phyloP scores from a whole-genome alignment of 2,113 vertebrate species.

The Peucedramus taeniatus region DNA sequence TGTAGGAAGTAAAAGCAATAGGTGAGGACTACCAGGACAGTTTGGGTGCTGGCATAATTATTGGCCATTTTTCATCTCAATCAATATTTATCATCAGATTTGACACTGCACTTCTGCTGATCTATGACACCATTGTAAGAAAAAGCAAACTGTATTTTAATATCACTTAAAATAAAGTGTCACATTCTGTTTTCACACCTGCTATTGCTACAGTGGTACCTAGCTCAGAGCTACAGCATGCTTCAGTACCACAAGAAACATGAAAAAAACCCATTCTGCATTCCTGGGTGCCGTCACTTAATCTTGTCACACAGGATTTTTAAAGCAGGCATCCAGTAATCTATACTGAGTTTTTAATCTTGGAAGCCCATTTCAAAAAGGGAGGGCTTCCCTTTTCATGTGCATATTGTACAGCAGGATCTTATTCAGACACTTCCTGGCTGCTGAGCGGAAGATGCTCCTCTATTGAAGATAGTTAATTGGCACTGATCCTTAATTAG shows the following conservation, averaged over 20 bases:
- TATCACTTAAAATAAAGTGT: not conserved
- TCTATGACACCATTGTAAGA: not conserved
- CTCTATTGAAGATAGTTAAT: slow-evolving; percentile 65
- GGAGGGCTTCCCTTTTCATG: slow-evolving; percentile 57
- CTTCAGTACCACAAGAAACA: not conserved
- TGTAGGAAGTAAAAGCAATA: not conserved
- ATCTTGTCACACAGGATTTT: slow-evolving; percentile 27
- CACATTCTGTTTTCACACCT: not conserved
- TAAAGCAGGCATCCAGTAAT: slow-evolving; percentile 34
- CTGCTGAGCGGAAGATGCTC: slow-evolving; percentile 66
- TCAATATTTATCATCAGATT: not conserved
- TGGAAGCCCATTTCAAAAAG: slow-evolving; percentile 26
- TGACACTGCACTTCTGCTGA: not conserved
- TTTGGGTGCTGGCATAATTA: not conserved
- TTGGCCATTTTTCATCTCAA: not conserved
- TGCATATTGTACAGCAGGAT: slow-evolving; percentile 41
- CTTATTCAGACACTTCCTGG: slow-evolving; percentile 64
- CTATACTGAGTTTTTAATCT: slow-evolving; percentile 35
- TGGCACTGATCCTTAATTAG: slow-evolving; percentile 62
- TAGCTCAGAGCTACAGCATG: not conserved
- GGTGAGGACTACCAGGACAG: not conserved
- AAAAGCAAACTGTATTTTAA: not conserved
- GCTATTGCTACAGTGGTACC: not conserved
- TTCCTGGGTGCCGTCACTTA: not conserved
- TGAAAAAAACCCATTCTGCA: not conserved